A percentile compares a stretch with the other conserved stretches of the same genome.
Conservation (phyloP, 2,113 vertebrate species). For the Salminus brasiliensis region DNA sequence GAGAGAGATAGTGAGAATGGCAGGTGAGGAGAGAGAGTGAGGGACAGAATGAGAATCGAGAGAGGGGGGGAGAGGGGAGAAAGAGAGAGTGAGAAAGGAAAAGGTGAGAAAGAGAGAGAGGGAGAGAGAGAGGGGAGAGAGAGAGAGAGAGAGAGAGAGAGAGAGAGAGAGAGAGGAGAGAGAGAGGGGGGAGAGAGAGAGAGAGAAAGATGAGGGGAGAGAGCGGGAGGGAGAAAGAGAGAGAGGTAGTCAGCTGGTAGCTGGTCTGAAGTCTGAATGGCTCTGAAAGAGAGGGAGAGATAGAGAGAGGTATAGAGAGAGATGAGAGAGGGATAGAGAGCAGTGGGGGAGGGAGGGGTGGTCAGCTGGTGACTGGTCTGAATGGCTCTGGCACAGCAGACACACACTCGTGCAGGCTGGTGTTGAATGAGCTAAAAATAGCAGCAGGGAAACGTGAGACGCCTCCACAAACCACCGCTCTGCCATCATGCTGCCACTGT, state of each 20-base stretch:
- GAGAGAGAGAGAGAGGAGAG: background rate
- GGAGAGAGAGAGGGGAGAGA: background rate
- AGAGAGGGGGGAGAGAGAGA: background rate
- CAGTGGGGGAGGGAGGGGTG: background rate
- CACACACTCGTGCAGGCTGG: conserved; percentile 37
- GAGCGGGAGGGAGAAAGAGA: background rate
- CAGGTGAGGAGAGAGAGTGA: too few relatives aligned
- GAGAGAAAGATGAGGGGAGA: conserved; percentile 14
- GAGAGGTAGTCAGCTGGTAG: background rate
- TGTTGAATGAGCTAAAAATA: conserved; percentile 60
- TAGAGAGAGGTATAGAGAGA: background rate
- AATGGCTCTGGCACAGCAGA: conserved; percentile 4
- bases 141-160: background rate
- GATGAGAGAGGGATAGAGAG: background rate
- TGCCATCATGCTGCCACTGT: conserved; percentile 27
- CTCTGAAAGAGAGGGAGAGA: too few relatives aligned
- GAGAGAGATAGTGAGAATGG: background rate
- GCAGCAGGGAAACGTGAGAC: conserved; percentile 46
- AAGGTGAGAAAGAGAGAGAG: background rate
- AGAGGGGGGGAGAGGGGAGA: background rate
- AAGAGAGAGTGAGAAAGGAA: background rate
- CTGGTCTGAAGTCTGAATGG: too few relatives aligned
- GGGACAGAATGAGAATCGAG: too few relatives aligned
- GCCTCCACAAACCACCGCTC: conserved; percentile 42
- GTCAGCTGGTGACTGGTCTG: conserved; percentile 37